phyloP scores from a whole-genome alignment of 2,113 vertebrate genomes.

The Petrocephalus zakoni region DNA sequence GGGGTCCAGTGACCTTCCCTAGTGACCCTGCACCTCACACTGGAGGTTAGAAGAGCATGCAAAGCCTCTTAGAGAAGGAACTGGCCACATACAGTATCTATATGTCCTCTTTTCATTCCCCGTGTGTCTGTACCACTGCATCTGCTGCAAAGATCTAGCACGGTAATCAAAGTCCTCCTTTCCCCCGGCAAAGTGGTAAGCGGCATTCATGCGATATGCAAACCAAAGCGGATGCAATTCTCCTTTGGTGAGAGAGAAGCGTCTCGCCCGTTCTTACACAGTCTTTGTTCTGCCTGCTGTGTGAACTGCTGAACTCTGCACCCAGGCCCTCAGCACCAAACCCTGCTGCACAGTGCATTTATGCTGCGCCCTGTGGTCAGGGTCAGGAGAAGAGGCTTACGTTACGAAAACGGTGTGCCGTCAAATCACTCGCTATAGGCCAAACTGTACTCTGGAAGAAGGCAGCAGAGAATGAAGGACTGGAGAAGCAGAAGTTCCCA shows the following conservation, averaged over 20 bases:
- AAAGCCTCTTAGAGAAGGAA: neutral
- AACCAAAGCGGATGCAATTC: slow-evolving; percentile 38
- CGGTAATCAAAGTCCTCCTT: slow-evolving; percentile 31
- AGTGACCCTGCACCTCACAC: neutral
- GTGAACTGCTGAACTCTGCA: neutral
- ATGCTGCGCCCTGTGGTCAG: neutral
- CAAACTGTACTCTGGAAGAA: neutral
- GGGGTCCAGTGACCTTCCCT: slow-evolving; percentile 13
- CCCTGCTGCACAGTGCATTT: neutral
- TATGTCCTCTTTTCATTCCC: slow-evolving; percentile 6
- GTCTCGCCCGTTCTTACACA: slow-evolving; percentile 11
- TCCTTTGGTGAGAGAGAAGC: slow-evolving; percentile 36
- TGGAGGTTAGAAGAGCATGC: slow-evolving; percentile 11
- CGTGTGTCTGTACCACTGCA: slow-evolving; percentile 23
- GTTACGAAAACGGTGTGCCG: neutral
- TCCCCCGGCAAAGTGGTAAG: slow-evolving; percentile 27
- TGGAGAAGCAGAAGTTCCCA: neutral
- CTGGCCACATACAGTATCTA: neutral
- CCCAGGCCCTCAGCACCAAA: neutral
- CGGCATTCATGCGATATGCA: slow-evolving; percentile 38
- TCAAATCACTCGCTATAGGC: neutral
- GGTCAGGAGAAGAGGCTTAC: neutral
- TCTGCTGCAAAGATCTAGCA: slow-evolving; percentile 44
- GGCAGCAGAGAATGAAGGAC: neutral
- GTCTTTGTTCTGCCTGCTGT: neutral